Evolutionary conservation across 2,113 vertebrate species (phyloP), one percentile per base, ranked within the genome.

Genomic region (Calonectris borealis): DNA sequence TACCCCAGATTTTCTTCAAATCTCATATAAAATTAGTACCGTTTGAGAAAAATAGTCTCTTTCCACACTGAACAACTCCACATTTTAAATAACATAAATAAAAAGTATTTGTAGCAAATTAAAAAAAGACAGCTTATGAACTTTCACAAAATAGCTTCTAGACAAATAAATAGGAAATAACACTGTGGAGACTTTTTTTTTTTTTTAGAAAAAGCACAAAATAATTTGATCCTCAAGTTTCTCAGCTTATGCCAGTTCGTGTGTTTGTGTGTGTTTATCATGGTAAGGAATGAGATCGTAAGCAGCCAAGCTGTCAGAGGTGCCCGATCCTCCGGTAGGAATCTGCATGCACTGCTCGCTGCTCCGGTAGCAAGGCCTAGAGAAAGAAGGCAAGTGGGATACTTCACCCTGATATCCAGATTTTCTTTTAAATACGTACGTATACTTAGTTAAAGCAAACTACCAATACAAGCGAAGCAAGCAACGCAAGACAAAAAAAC

Each of bases 261-360:
- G 95, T 86, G 44, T 96, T 85, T 95, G 58, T 96, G 93, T 94
- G 79, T 91, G 58, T 96, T 94, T 98, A 54, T 91, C 78, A 97
- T 52, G 96, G 96, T 61, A 97, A 97, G 95, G 95, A 97, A 96
- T 81, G 81, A 92, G 97, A 91, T 96, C 90, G 31, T 80, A 93
- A 98, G 97, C 96, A 98, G 98, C 91, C 98, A 97, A 96, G 97
- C 96, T 55, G 96, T 99, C 99, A 99, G 96, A 99, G 97, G 98
- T 99, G 98, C 96, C 99, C 99, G 79, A 99, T 99, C 98, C 99
- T 98, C 98, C 99, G 98, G 99, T 97, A 99, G 98, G 98, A 98
- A 98, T 99, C 99, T 94, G 99, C 98, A 85, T 99, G 99, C 98
- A 99, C 98, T 58, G 98, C 98, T 97, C 98, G 98, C 98, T 98